These are phyloP conservation scores for Prenolepis imparis DNA, from an alignment of 2,888 invertebrate species.

Conservation along the genomic window DNA sequence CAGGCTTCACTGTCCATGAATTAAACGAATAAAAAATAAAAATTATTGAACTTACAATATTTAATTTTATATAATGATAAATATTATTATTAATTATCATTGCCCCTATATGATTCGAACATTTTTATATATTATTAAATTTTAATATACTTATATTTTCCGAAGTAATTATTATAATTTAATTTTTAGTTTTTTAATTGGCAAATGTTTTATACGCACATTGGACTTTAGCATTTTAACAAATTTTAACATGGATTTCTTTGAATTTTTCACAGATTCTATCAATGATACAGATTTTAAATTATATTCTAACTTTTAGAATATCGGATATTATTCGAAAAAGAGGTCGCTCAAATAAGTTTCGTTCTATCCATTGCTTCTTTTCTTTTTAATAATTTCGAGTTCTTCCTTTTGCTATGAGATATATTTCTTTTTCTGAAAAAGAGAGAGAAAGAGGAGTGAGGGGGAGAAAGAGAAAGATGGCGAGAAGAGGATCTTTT, in stretches of 20 bases:
- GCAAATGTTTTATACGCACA: not conserved
- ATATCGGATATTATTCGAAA: not conserved
- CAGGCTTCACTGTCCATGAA: not conserved
- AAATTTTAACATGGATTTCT: too few species aligned
- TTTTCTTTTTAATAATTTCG: slow-evolving; percentile 7
- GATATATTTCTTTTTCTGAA: slow-evolving; percentile 4
- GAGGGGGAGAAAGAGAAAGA: not conserved
- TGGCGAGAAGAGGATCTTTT: slow-evolving; percentile 51
- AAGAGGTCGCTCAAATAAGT: slow-evolving; percentile 60
- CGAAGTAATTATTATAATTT: not conserved
- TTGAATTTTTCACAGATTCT: too few species aligned
- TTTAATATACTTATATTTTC: not conserved
- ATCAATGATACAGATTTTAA: too few species aligned
- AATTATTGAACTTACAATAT: not conserved
- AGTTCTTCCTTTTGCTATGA: slow-evolving; percentile 20
- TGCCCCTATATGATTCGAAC: not conserved
- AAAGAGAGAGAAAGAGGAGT: not conserved
- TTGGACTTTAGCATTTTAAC: not conserved
- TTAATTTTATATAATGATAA: not conserved
- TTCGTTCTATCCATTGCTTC: not conserved
- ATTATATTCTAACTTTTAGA: not conserved
- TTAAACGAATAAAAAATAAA: not conserved
- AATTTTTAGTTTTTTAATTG: not conserved
- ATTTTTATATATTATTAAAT: not conserved
- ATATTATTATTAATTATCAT: not conserved